Evolutionary conservation across 2,888 invertebrate genomes (phyloP).

Genomic region (Liposcelis brunnea): DNA sequence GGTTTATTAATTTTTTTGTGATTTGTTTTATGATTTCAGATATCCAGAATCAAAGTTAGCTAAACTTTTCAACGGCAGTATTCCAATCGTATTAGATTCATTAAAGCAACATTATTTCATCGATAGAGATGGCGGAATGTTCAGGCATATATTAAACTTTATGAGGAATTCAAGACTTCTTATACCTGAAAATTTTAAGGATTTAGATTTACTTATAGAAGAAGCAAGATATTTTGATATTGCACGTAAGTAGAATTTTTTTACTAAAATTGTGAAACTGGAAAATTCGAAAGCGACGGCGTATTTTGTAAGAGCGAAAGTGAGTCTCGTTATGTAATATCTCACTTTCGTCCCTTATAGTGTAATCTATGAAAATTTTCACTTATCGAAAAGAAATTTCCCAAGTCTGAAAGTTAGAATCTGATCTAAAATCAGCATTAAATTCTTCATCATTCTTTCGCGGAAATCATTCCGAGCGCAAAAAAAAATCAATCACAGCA

Average conservation of each 20-base stretch:
- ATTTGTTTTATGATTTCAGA: conserved; percentile 36
- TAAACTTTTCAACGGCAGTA: conserved; percentile 84
- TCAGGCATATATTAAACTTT: conserved; percentile 92
- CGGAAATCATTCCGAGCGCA: no score
- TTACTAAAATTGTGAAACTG: not conserved
- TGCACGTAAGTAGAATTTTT: conserved; percentile 44
- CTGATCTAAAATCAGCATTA: no score
- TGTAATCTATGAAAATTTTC: no score
- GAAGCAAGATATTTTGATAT: conserved; percentile 87
- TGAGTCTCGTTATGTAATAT: no score
- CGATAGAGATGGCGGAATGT: conserved; percentile 94
- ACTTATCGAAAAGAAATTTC: no score
- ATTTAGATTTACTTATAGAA: conserved; percentile 71
- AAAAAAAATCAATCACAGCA: no score
- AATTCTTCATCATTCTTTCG: no score
- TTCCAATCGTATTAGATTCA: conserved; percentile 89
- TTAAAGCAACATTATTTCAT: conserved; percentile 98
- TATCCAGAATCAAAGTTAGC: conserved; percentile 84
- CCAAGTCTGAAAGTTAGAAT: no score
- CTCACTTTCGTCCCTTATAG: no score
- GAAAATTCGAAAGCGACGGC: not conserved
- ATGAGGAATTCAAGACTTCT: conserved; percentile 78
- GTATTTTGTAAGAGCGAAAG: not conserved
- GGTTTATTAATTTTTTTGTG: not conserved
- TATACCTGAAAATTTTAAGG: conserved; percentile 72